Evolutionary conservation across 2,888 invertebrate genomes (phyloP).

Genomic region (Caenorhabditis panamensis): DNA sequence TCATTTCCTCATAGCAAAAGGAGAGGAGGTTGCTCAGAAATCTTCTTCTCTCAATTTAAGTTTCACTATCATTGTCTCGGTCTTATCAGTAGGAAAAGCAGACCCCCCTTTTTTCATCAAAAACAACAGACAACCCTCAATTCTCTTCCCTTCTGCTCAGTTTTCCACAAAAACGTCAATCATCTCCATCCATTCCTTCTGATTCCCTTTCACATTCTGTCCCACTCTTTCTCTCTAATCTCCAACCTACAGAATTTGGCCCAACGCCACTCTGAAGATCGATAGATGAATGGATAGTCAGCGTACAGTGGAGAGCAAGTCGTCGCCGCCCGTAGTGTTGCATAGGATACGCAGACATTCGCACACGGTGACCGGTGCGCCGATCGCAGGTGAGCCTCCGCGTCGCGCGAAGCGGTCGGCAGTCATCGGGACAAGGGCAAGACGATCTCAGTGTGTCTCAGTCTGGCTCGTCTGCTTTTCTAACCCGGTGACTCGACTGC

Average conservation of each 20-base stretch:
- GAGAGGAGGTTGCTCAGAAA: too few species aligned
- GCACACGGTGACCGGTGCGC: conserved; percentile 44
- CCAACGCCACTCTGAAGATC: too few species aligned
- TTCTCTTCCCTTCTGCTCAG: too few species aligned
- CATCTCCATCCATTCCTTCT: neutral
- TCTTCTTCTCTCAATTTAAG: too few species aligned
- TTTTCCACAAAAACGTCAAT: too few species aligned
- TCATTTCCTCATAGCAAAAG: too few species aligned
- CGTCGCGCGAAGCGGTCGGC: neutral
- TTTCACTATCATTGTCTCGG: neutral
- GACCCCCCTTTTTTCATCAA: neutral
- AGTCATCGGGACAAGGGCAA: neutral
- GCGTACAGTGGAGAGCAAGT: conserved; percentile 38
- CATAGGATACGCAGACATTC: conserved; percentile 54
- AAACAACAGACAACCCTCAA: neutral
- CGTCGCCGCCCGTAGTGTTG: conserved; percentile 47
- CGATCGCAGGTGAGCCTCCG: conserved; percentile 31
- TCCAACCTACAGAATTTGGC: neutral
- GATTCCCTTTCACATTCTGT: neutral
- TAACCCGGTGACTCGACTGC: neutral
- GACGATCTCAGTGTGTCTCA: too few species aligned
- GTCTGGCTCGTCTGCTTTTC: neutral
- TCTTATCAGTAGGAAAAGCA: neutral
- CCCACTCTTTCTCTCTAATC: neutral
- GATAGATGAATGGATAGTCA: conserved; percentile 54